Evolutionary conservation across 2,113 vertebrate species (phyloP).

Genomic region (Nibea coibor): DNA sequence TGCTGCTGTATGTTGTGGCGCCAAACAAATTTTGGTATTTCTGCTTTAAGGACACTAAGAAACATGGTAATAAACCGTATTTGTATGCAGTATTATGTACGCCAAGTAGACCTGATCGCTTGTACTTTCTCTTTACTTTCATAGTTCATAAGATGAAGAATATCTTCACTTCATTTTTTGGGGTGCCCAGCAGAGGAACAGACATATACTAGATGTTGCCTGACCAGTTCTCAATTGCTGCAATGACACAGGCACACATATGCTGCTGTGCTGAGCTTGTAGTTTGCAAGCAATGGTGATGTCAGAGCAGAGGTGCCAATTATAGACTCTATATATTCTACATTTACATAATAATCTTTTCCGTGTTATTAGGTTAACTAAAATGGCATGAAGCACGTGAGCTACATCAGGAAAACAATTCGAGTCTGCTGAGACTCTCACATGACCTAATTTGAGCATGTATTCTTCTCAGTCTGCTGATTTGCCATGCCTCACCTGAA

Average conservation of each 20-base stretch:
- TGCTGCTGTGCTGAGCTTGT: constrained; percentile 17
- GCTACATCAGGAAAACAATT: constrained; percentile 6
- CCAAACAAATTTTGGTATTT: background rate
- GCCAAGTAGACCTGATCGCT: background rate
- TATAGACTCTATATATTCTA: constrained; percentile 32
- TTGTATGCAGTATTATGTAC: background rate
- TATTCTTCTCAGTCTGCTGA: background rate
- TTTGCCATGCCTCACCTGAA: background rate
- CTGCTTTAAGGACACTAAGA: background rate
- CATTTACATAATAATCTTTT: constrained; percentile 33
- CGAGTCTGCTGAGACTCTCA: constrained; percentile 9
- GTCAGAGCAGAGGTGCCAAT: constrained; percentile 32
- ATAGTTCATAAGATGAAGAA: background rate
- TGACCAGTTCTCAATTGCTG: no score
- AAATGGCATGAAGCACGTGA: constrained; percentile 2
- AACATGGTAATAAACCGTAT: background rate
- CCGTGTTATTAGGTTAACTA: constrained; percentile 3
- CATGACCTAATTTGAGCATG: background rate
- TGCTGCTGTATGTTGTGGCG: background rate
- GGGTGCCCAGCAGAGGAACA: background rate
- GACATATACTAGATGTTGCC: no score
- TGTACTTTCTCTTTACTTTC: background rate
- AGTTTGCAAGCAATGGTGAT: constrained; percentile 26
- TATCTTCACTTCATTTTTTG: background rate
- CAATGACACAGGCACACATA: background rate